A percentile compares a stretch with the other conserved stretches of the same genome.
These are phyloP conservation scores for Bombus superbus DNA, from an alignment of 1,140 invertebrate genomes.

Conservation along the genomic window DNA sequence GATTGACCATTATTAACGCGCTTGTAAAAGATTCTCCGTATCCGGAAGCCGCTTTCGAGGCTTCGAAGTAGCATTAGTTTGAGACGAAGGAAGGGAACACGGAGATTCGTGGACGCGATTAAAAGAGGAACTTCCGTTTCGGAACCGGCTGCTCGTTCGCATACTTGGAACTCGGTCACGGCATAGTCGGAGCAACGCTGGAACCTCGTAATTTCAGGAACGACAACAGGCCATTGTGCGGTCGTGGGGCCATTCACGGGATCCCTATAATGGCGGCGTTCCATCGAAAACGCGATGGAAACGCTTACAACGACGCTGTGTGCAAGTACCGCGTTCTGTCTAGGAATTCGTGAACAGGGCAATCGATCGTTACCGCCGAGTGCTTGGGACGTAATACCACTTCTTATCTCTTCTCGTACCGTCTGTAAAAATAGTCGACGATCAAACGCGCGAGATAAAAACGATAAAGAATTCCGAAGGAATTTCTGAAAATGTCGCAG, in stretches of 20 bases:
- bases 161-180: constrained; percentile 19
- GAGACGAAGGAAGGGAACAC: not conserved
- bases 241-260: not conserved
- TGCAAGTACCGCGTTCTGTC: not conserved
- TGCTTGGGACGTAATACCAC: not conserved
- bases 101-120: not conserved
- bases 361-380: not conserved
- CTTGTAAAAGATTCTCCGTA: not conserved
- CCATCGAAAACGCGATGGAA: constrained; percentile 23
- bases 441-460: not conserved
- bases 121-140: constrained; percentile 29
- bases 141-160: not conserved
- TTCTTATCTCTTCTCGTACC: not conserved
- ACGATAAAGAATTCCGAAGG: too few relatives aligned
- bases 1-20: not conserved
- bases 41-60: too few relatives aligned
- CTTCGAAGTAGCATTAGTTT: too few relatives aligned
- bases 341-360: constrained; percentile 1
- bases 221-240: constrained; percentile 25
- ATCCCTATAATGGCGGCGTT: not conserved
- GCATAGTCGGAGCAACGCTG: constrained; percentile 29
- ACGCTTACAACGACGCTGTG: not conserved
- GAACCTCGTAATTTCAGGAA: constrained; percentile 28
- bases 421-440: not conserved
- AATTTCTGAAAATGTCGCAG: too few relatives aligned